Conservation (phyloP, 2,113 vertebrate species). For the Bostrychus sinensis region DNA sequence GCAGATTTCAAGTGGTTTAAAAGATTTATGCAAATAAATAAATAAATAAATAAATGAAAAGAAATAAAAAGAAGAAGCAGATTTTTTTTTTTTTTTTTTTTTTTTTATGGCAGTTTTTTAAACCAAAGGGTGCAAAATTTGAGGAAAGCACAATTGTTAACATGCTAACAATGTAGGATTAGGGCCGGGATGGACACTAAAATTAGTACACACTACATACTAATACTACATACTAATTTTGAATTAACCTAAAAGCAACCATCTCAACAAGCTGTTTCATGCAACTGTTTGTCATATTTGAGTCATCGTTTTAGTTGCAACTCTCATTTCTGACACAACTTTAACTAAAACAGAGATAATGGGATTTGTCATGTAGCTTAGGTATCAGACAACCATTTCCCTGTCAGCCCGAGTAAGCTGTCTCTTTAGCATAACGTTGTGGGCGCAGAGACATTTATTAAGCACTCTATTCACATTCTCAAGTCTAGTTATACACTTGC, state of each 20-base stretch:
- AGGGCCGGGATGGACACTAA: no score
- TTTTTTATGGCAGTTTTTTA: no score
- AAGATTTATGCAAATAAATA: no score
- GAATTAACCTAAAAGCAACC: background rate
- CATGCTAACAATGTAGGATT: no score
- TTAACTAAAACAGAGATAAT: slow-evolving; percentile 3
- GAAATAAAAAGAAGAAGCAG: no score
- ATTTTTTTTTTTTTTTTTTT: no score
- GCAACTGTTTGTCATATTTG: slow-evolving; percentile 6
- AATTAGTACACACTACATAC: no score
- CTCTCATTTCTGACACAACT: slow-evolving; percentile 5
- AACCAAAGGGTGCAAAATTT: no score
- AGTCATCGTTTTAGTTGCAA: background rate
- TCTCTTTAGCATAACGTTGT: slow-evolving; percentile 3
- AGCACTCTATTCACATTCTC: background rate
- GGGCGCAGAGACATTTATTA: background rate
- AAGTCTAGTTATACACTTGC: no score
- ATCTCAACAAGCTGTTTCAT: background rate
- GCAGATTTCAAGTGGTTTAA: no score
- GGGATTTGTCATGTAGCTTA: slow-evolving; percentile 12
- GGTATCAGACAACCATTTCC: background rate
- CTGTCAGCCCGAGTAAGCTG: background rate
- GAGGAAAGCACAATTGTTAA: no score
- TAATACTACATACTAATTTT: background rate
- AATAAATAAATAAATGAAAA: no score